Percentiles rank a stretch among this genome's conserved stretches.
Evolutionary conservation across 2,113 vertebrate genomes (phyloP).

Genomic region (Platanista minor): DNA sequence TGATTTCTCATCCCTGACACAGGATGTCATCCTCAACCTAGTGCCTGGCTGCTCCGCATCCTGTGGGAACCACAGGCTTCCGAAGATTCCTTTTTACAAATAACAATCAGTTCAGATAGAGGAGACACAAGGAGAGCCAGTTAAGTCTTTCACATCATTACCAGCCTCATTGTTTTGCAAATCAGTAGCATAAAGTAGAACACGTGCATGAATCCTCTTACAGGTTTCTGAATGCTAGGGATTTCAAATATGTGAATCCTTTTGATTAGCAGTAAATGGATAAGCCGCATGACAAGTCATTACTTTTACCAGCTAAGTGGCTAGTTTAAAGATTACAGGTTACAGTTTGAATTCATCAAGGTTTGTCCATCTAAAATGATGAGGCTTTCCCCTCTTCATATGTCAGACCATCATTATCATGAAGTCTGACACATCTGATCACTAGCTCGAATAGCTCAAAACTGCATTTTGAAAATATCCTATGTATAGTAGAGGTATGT

Average conservation of each 20-base stretch:
- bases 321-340: constrained; percentile 65
- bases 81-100: constrained; percentile 86
- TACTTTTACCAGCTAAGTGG: constrained; percentile 55
- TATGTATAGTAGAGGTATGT: constrained; percentile 69
- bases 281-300: constrained; percentile 76
- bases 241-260: constrained; percentile 77
- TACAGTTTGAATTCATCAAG: constrained; percentile 43
- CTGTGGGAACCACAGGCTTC: constrained; percentile 79
- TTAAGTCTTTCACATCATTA: constrained; percentile 87
- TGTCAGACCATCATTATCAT: constrained; percentile 33
- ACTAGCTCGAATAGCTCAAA: constrained; percentile 64
- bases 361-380: constrained; percentile 25
- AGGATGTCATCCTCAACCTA: constrained; percentile 70
- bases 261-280: constrained; percentile 79
- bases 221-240: constrained; percentile 72
- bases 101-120: constrained; percentile 83
- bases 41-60: constrained; percentile 71
- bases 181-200: constrained; percentile 86
- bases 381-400: constrained; percentile 16
- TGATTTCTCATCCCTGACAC: constrained; percentile 81
- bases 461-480: constrained; percentile 52
- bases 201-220: constrained; percentile 79
- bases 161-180: constrained; percentile 89
- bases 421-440: constrained; percentile 55
- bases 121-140: constrained; percentile 78